Conservation (phyloP, 1,140 invertebrate species). For the Scaptomyza montana region DNA sequence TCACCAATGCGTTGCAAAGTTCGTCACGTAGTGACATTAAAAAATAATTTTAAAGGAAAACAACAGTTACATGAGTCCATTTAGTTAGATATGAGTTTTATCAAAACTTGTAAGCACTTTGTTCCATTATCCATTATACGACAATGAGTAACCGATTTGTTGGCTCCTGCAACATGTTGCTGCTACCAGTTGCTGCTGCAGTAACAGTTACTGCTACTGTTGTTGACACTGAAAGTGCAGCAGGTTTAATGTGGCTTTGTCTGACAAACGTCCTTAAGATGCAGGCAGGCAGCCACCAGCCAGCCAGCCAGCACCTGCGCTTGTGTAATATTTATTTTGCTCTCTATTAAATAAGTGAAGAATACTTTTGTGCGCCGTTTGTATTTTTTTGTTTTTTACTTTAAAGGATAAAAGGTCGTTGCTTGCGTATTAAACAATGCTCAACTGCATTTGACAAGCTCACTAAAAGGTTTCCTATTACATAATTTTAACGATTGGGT, state of each 20-base stretch:
- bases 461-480: not conserved
- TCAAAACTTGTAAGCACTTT: slow-evolving; percentile 28
- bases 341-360: slow-evolving; percentile 70
- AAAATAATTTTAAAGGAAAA: not conserved
- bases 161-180: slow-evolving; percentile 44
- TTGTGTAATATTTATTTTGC: slow-evolving; percentile 79
- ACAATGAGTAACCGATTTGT: slow-evolving; percentile 58
- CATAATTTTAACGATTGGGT: slow-evolving; percentile 4
- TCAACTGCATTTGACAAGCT: slow-evolving; percentile 54
- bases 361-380: slow-evolving; percentile 51
- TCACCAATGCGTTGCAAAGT: no score
- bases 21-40: no score
- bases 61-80: not conserved
- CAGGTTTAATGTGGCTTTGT: slow-evolving; percentile 49
- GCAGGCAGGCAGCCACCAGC: not conserved
- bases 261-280: slow-evolving; percentile 35
- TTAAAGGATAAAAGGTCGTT: slow-evolving; percentile 14
- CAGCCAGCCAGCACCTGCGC: slow-evolving; percentile 59
- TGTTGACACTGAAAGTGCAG: slow-evolving; percentile 53
- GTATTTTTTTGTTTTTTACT: slow-evolving; percentile 30
- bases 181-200: slow-evolving; percentile 17
- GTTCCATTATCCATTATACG: slow-evolving; percentile 45
- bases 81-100: slow-evolving; percentile 19
- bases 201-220: slow-evolving; percentile 17
- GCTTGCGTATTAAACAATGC: slow-evolving; percentile 28